phyloP scores from a whole-genome alignment of 2,888 invertebrate species.

The Zonitis immaculata region DNA sequence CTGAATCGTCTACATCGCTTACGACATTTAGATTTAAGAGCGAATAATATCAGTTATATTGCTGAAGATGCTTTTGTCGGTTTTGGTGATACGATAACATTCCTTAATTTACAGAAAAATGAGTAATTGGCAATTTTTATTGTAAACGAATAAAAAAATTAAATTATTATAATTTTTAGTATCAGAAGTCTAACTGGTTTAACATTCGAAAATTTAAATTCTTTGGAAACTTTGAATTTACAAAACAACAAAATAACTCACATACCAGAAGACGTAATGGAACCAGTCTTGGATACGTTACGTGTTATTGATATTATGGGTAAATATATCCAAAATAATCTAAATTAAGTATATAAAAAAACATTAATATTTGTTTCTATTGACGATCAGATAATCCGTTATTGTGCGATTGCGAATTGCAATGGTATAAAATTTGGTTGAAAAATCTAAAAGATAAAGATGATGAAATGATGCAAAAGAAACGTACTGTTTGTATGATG shows the following conservation, averaged over 20 bases:
- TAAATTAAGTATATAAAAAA: too few species aligned
- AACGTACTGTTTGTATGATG: constrained; percentile 79
- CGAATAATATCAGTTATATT: constrained; percentile 80
- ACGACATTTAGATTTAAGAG: constrained; percentile 81
- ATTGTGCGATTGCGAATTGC: constrained; percentile 80
- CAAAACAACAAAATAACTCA: constrained; percentile 83
- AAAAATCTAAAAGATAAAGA: constrained; percentile 73
- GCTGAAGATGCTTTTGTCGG: constrained; percentile 83
- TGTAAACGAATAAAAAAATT: too few species aligned
- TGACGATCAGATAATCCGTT: constrained; percentile 90
- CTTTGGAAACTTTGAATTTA: constrained; percentile 79
- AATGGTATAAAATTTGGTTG: constrained; percentile 83
- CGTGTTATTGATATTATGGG: constrained; percentile 86
- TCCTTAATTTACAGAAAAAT: constrained; percentile 86
- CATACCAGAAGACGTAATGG: constrained; percentile 83
- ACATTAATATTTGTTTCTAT: too few species aligned
- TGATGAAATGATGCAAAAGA: constrained; percentile 85
- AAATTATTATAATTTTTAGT: constrained; percentile 58
- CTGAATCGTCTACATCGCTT: constrained; percentile 77
- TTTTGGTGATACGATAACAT: constrained; percentile 88
- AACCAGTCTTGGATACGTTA: constrained; percentile 80
- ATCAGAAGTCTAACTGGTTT: constrained; percentile 76
- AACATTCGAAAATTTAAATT: constrained; percentile 85
- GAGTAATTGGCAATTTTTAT: constrained; percentile 61
- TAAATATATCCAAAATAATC: too few species aligned